Conservation (phyloP, 2,797 vertebrate genomes). For the Heterohyrax brucei region DNA sequence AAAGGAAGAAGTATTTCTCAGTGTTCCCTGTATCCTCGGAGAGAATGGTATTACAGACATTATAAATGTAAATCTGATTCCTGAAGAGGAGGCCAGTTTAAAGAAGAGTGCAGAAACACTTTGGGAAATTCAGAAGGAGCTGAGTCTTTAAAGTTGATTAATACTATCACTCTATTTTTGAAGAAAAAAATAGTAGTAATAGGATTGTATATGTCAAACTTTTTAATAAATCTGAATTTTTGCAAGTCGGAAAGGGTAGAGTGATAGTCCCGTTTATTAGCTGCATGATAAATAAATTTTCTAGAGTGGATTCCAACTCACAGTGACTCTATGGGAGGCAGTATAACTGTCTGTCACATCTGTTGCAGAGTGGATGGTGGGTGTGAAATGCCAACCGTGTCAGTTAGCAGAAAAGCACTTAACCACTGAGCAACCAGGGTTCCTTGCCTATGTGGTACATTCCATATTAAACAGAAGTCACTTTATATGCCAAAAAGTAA, state of each 20-base stretch:
- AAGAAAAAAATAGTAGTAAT: constrained; percentile 73
- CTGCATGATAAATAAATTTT: too few relatives aligned
- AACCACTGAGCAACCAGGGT: not conserved
- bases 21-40: constrained; percentile 95
- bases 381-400: too few relatives aligned
- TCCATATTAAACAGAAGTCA: constrained; percentile 18
- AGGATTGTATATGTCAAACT: constrained; percentile 86
- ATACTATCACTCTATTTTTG: constrained; percentile 37
- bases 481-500: constrained; percentile 55
- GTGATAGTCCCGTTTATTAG: constrained; percentile 1
- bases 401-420: not conserved
- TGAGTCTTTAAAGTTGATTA: constrained; percentile 92
- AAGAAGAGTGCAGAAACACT: constrained; percentile 95
- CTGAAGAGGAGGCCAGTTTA: constrained; percentile 94
- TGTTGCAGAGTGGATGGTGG: too few relatives aligned
- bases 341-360: too few relatives aligned
- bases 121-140: constrained; percentile 96
- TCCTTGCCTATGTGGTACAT: not conserved
- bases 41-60: constrained; percentile 95
- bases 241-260: constrained; percentile 51
- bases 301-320: too few relatives aligned
- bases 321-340: too few relatives aligned
- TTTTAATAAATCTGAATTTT: constrained; percentile 82
- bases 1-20: constrained; percentile 94
- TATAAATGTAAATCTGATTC: constrained; percentile 95